Base-by-base conservation (phyloP, 2,113 vertebrate species). In the Oryzias melastigma region DNA sequence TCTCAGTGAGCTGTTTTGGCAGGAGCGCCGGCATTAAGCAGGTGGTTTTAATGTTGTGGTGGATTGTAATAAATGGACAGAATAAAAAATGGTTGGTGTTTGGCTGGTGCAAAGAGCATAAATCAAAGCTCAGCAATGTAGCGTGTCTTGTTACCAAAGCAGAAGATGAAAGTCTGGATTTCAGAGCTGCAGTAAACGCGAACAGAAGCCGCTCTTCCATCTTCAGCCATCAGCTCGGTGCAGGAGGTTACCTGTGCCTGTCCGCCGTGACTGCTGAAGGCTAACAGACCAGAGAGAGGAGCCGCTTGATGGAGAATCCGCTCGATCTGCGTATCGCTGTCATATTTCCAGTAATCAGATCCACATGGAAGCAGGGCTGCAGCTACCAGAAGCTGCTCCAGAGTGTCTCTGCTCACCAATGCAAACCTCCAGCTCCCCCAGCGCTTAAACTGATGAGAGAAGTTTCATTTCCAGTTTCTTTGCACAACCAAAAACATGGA, bases 41-140 rank as follows among this genome's bases (percentile, higher is more conserved):
- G 27, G 29, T 16, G 45, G 58, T 49, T 60, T 50, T 20, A 49
- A 41, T 60, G 53, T 29, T 29, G 51, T 22, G 53, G 53, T 19
- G 7, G 35, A 40, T 35, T 14, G 18, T 14, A 15, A 15, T 18
- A 40, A 20, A 24, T 7, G 5, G 19, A 35, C 40, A 50, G 40
- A 22, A 50, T 60, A 60, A 60, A 50, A 50, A 60, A 60, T 50
- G 18, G 50, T 49, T 29, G 14, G 58, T 49, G 58, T 25, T 51
- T 41, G 58, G 27, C 45, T 41, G 46, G 14, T 41, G n/a, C 46
- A 24, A 29, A 15, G 46, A 15, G 18, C 7, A 22, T 60, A 60
- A 60, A 60, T 60, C 58, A 60, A 17, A 50, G 29, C 15, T 60
- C 27, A 15, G 7, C 14, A 16, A 45, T 25, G 20, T 25, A 58